phyloP scores from a whole-genome alignment of 2,113 vertebrate genomes.

The Chaetodon trifascialis region DNA sequence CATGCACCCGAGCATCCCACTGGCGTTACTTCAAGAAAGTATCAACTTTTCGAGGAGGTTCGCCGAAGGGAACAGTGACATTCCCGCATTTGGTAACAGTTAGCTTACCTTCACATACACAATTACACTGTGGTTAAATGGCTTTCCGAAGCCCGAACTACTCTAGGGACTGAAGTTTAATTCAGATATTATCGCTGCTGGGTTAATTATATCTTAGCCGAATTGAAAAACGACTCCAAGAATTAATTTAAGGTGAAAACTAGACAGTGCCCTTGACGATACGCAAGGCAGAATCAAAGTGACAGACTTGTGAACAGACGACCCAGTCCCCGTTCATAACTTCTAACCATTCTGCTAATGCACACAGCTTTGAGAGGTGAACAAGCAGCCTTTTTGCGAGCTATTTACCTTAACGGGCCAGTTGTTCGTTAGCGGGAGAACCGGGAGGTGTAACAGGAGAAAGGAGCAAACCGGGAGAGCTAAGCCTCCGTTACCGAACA shows the following conservation, averaged over 20 bases:
- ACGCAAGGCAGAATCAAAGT: slow-evolving; percentile 19
- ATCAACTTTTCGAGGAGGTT: background rate
- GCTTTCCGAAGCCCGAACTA: background rate
- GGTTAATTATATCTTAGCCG: background rate
- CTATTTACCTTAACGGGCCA: slow-evolving; percentile 68
- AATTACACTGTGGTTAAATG: background rate
- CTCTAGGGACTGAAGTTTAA: background rate
- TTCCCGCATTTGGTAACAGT: slow-evolving; percentile 28
- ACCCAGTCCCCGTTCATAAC: background rate
- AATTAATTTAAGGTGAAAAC: background rate
- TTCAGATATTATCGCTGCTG: background rate
- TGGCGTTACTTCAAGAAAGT: background rate
- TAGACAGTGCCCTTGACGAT: background rate
- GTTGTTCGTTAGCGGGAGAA: slow-evolving; percentile 44
- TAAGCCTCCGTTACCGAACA: slow-evolving; percentile 74
- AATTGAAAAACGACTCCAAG: too few relatives aligned
- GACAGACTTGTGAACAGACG: slow-evolving; percentile 29
- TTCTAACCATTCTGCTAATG: background rate
- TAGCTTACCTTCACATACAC: slow-evolving; percentile 24
- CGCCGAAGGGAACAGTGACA: slow-evolving; percentile 15
- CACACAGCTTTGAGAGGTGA: background rate
- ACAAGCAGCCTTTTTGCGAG: slow-evolving; percentile 6
- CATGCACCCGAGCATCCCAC: background rate
- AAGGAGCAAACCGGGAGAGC: slow-evolving; percentile 69
- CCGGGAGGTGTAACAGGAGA: slow-evolving; percentile 65